phyloP scores from a whole-genome alignment of 2,888 invertebrate genomes.

The Hirudinaria manillensis region DNA sequence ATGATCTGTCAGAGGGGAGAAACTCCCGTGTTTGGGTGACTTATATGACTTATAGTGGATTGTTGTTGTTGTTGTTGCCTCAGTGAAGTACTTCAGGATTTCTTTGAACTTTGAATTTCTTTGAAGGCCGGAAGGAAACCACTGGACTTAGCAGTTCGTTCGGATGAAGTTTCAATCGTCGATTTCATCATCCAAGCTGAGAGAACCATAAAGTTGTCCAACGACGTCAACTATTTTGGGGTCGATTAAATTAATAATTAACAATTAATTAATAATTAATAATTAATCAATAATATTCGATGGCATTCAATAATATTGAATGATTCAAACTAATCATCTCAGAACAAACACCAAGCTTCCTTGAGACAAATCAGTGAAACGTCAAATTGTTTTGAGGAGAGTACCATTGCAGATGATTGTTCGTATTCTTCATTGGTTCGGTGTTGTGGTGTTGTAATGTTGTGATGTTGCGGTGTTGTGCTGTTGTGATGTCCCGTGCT shows the following conservation, averaged over 20 bases:
- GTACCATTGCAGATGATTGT: no score
- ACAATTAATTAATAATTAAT: neutral
- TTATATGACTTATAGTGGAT: neutral
- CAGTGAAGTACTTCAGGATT: no score
- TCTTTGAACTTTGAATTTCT: no score
- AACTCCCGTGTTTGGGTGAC: no score
- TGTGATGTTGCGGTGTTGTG: no score
- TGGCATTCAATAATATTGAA: no score
- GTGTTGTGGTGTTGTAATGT: no score
- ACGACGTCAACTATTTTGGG: constrained; percentile 8
- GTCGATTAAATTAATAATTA: neutral
- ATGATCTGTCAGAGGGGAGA: no score
- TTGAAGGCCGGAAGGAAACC: constrained; percentile 66
- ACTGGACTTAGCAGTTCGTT: constrained; percentile 70
- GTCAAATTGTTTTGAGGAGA: neutral
- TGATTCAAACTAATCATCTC: no score
- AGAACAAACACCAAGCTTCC: neutral
- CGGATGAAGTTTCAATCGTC: constrained; percentile 74
- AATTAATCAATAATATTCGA: no score
- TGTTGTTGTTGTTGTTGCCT: neutral
- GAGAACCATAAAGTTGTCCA: constrained; percentile 45
- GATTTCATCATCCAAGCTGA: constrained; percentile 72
- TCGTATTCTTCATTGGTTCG: no score
- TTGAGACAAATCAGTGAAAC: neutral
- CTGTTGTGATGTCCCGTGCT: no score